Percentiles rank a stretch among this genome's conserved stretches.
Conservation (phyloP, 2,797 vertebrate species). For the Euphonia xanthogaster region DNA sequence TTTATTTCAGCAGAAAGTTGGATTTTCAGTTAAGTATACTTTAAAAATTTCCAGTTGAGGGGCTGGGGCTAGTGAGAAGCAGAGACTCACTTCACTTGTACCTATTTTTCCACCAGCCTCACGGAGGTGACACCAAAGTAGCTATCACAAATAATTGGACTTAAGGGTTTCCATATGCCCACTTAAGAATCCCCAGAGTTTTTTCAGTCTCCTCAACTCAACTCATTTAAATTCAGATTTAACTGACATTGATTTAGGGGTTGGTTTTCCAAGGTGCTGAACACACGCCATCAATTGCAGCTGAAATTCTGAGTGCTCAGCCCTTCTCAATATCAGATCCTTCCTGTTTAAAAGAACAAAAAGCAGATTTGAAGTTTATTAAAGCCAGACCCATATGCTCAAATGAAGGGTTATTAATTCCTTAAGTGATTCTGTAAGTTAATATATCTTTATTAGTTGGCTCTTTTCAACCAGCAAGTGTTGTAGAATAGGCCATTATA, state of each 20-base stretch:
- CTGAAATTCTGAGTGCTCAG: neutral
- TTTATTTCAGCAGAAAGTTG: neutral
- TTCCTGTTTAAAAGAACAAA: conserved; percentile 26
- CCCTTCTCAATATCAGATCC: neutral
- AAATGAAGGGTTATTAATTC: conserved; percentile 24
- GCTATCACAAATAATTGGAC: neutral
- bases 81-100: neutral
- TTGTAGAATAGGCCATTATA: neutral
- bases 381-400: conserved; percentile 6
- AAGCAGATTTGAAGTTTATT: conserved; percentile 22
- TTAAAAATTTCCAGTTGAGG: neutral
- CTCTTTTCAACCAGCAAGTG: conserved; percentile 24
- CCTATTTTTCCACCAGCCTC: neutral
- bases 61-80: neutral
- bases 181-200: neutral
- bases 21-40: neutral
- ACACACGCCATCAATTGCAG: neutral
- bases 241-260: neutral
- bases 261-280: conserved; percentile 19
- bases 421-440: conserved; percentile 15
- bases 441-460: conserved; percentile 10
- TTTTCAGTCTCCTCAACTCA: neutral
- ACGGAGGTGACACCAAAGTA: neutral
- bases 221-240: neutral
- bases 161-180: conserved; percentile 20